These are phyloP conservation scores for Danio albolineatus DNA, from an alignment of 2,797 vertebrate genomes.

Conservation along the genomic window DNA sequence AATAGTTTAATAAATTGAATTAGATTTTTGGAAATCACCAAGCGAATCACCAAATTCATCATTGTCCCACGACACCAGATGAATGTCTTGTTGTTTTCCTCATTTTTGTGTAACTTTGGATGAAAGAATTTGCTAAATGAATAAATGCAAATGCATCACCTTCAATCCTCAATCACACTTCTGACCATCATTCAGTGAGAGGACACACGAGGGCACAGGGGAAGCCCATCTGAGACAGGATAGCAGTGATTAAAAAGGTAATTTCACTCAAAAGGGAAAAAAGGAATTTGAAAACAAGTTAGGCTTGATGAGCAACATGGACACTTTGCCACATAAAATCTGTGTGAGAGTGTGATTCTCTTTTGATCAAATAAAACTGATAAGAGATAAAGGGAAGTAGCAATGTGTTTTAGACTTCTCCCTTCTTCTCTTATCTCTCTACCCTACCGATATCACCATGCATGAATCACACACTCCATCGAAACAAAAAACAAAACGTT, in stretches of 20 bases:
- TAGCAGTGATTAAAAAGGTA: background rate
- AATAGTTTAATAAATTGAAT: no score
- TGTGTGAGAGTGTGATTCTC: background rate
- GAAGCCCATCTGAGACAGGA: background rate
- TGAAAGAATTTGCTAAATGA: no score
- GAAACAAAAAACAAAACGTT: background rate
- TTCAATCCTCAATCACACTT: background rate
- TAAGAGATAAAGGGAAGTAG: slow-evolving; percentile 44
- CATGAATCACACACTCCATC: background rate
- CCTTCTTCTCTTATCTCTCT: slow-evolving; percentile 47
- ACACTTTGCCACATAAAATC: background rate
- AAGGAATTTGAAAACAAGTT: background rate
- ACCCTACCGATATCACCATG: slow-evolving; percentile 30
- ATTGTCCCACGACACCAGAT: no score
- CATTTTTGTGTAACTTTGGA: no score
- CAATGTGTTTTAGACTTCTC: slow-evolving; percentile 45
- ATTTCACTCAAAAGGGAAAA: background rate
- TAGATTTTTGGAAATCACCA: no score
- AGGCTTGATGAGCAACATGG: background rate
- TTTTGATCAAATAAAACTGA: slow-evolving; percentile 3
- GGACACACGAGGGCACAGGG: background rate
- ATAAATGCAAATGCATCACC: no score
- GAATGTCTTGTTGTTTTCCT: no score
- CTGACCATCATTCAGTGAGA: background rate
- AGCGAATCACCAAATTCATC: no score